Percentiles rank a stretch among this genome's conserved stretches.
phyloP scores from a whole-genome alignment of 23 tunicate genomes.

The Oikopleura albicans region DNA sequence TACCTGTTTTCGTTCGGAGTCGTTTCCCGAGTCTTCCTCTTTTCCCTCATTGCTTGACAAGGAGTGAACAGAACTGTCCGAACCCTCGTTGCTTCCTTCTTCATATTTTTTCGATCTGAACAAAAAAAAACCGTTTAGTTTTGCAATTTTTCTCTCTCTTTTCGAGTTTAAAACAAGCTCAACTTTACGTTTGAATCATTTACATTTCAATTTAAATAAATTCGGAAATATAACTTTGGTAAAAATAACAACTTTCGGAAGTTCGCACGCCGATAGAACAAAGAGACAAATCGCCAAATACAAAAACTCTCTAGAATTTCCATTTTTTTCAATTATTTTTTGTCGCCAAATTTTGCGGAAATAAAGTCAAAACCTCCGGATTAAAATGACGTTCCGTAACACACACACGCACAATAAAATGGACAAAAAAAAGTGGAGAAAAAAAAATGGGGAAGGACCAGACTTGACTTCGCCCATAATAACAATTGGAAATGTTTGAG shows the following conservation, averaged over 20 bases:
- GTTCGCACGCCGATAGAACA: conserved; percentile 3
- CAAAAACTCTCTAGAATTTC: too few species aligned
- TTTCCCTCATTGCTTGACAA: background rate
- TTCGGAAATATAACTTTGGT: conserved; percentile 2
- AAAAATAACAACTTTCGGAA: background rate
- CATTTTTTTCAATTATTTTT: too few species aligned
- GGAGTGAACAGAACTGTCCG: background rate
- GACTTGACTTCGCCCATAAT: too few species aligned
- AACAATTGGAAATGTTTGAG: too few species aligned
- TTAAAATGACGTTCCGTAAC: background rate
- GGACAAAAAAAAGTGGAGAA: too few species aligned
- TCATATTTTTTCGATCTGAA: background rate
- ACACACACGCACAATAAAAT: too few species aligned
- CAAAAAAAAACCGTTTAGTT: too few species aligned
- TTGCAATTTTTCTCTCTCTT: too few species aligned
- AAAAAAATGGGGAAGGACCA: too few species aligned
- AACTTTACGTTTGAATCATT: too few species aligned
- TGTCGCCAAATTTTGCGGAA: background rate
- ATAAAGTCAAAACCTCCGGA: background rate
- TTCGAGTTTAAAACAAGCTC: too few species aligned
- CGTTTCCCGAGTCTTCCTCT: conserved; percentile 10
- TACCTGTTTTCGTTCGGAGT: conserved; percentile 6
- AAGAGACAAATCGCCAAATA: background rate
- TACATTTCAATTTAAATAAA: background rate
- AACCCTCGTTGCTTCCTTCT: background rate